Base-by-base conservation (phyloP, 2,113 vertebrate species). In the Pithys albifrons region DNA sequence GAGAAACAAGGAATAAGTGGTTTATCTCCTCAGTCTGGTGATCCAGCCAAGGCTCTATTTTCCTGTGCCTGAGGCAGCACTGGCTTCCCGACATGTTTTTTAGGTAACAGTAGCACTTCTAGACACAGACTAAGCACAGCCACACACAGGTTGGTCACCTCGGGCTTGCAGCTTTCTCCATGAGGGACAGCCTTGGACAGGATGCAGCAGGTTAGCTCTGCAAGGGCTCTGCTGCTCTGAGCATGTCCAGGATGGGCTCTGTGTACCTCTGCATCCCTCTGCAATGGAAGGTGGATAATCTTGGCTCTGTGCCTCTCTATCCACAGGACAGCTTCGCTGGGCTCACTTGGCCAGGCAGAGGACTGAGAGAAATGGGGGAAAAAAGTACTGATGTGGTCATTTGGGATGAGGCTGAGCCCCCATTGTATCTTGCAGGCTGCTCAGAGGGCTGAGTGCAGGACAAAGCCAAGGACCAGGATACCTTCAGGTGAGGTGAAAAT, bases 341-440 rank as follows among this genome's bases (percentile, higher is more conserved):
- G 14, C 43, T 27, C 0, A 6, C 58, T 16, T 78, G 67, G 49
- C 23, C 20, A 6, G 48, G 33, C 64, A 35, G 13, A 57, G 71
- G 62, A 7, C n/a, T 65, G 62, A 76, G 33, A 65, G 57, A 49
- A 76, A 91, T 6, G 37, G 31, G 22, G 45, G 23, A 5, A 31
- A 70, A 13, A 74, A 19, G n/a, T 7, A 3, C 19, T 13, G 49
- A 1, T 57, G 57, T 33, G 15, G 24, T 57, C 9, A 14, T 41
- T 39, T 62, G 57, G 71, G 48, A 31, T 17, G 43, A 74, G 54
- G 8, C 25, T 11, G 75, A 73, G 52, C 55, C 46, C 16, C 10
- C 0, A 0, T 5, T 29, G n/a, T 65, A 66, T 33, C 33, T 18
- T 48, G n/a, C 2, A 45, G 70, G 27, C 41, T 84, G 64, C 58